These are phyloP conservation scores for Podargus strigoides DNA, from an alignment of 2,797 vertebrate genomes.

Conservation along the genomic window DNA sequence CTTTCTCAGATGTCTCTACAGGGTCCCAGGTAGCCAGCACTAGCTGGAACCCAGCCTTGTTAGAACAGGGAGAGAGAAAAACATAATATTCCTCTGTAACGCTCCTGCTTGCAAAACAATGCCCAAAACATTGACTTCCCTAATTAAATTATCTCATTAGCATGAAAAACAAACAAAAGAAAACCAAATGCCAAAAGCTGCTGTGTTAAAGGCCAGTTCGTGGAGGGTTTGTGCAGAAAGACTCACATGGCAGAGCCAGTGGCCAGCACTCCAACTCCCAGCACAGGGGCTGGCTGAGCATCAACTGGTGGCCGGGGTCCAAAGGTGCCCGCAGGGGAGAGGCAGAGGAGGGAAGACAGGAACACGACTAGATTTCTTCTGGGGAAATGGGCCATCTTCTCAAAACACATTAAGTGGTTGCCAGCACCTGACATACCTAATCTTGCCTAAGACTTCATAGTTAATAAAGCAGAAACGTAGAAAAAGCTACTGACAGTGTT, in stretches of 20 bases:
- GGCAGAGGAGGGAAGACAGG: not conserved
- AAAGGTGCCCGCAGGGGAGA: not conserved
- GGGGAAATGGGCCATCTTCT: not conserved
- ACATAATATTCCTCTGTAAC: not conserved
- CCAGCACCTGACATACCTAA: slow-evolving; percentile 56
- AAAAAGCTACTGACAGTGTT: slow-evolving; percentile 34
- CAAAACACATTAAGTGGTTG: not conserved
- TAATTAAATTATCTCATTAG: slow-evolving; percentile 64
- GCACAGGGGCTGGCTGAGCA: not conserved
- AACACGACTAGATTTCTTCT: not conserved
- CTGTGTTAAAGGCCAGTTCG: not conserved
- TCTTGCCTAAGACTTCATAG: slow-evolving; percentile 40
- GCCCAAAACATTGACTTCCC: slow-evolving; percentile 34
- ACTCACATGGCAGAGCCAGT: rapidly evolving
- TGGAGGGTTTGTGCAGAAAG: not conserved
- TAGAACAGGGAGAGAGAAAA: not conserved
- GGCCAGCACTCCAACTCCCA: rapidly evolving
- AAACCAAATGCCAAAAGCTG: slow-evolving; percentile 48
- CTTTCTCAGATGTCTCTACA: not conserved
- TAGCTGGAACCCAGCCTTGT: not conserved
- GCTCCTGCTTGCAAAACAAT: slow-evolving; percentile 30
- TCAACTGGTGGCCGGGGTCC: not conserved
- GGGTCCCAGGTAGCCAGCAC: not conserved
- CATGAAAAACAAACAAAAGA: slow-evolving; percentile 40
- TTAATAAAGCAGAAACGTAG: slow-evolving; percentile 56